Percentiles rank a stretch among this genome's conserved stretches.
phyloP scores from a whole-genome alignment of 2,797 vertebrate species.

The Psittacula derbiana region DNA sequence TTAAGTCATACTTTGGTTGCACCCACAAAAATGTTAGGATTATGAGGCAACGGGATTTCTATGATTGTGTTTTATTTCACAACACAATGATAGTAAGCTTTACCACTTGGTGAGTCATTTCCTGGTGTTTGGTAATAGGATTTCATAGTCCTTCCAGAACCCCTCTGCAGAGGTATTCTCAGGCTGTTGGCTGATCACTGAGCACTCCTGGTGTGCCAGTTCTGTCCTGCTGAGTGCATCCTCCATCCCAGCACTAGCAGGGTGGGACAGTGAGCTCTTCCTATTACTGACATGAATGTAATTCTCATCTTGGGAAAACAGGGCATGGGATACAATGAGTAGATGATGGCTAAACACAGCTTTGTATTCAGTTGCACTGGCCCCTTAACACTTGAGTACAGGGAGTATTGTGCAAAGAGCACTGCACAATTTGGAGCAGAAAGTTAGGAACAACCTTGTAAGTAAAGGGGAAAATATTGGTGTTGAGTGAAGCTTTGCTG shows the following conservation, averaged over 20 bases:
- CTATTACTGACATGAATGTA: accelerated
- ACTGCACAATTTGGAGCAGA: background rate
- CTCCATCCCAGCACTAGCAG: background rate
- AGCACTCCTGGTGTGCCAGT: background rate
- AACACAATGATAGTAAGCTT: background rate
- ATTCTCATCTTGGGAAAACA: background rate
- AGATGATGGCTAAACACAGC: background rate
- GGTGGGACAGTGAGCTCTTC: background rate
- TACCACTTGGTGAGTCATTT: background rate
- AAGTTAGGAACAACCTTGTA: background rate
- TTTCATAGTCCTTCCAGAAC: background rate
- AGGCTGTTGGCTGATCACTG: background rate
- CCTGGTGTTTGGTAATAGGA: background rate
- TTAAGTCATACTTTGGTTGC: background rate
- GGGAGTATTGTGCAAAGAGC: background rate
- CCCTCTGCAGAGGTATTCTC: background rate
- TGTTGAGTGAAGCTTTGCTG: background rate
- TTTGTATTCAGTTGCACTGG: background rate
- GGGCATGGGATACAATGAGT: background rate
- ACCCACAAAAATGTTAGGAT: background rate
- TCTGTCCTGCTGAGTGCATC: background rate
- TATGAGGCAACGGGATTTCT: background rate
- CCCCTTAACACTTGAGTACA: background rate
- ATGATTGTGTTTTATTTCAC: background rate
- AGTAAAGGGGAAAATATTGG: background rate